A percentile compares a stretch with the other conserved stretches of the same genome.
These are phyloP conservation scores for Mythimna pallens DNA, from an alignment of 2,888 invertebrate species.

Conservation along the genomic window DNA sequence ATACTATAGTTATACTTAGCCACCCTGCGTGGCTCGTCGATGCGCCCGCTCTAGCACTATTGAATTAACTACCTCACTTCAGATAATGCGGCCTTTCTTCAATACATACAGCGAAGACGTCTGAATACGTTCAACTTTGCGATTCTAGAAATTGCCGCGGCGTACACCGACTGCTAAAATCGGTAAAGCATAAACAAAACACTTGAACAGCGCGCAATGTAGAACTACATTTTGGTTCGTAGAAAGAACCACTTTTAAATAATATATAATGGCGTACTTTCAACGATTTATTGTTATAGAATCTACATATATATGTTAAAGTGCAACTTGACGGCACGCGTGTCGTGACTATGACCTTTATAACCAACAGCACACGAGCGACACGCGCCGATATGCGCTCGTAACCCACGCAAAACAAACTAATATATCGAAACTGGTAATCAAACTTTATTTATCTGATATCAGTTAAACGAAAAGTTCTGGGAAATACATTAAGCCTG, in stretches of 20 bases:
- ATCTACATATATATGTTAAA: conserved; percentile 20
- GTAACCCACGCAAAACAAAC: conserved; percentile 69
- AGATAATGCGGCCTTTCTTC: conserved; percentile 65
- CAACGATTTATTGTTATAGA: conserved; percentile 36
- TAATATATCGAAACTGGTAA: conserved; percentile 70
- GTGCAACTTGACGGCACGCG: conserved; percentile 37
- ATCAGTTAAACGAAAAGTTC: conserved; percentile 66
- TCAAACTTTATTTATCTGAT: conserved; percentile 75
- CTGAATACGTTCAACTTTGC: conserved; percentile 44
- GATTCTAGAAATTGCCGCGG: conserved; percentile 38
- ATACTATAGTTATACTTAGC: conserved; percentile 49
- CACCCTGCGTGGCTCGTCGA: conserved; percentile 56
- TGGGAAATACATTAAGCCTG: conserved; percentile 43
- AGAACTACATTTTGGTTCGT: conserved; percentile 16
- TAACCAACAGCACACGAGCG: conserved; percentile 58
- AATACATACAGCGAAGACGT: conserved; percentile 53
- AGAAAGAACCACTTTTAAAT: conserved; percentile 43
- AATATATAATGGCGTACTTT: conserved; percentile 35
- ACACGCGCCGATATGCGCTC: conserved; percentile 53
- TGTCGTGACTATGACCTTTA: conserved; percentile 66
- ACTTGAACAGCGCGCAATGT: conserved; percentile 51
- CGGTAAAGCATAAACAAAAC: conserved; percentile 54
- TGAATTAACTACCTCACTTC: conserved; percentile 64
- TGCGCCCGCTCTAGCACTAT: conserved; percentile 64
- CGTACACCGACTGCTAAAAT: conserved; percentile 46